Base-by-base conservation (phyloP, 1,140 invertebrate genomes). In the Leptonema lineaticorne region DNA sequence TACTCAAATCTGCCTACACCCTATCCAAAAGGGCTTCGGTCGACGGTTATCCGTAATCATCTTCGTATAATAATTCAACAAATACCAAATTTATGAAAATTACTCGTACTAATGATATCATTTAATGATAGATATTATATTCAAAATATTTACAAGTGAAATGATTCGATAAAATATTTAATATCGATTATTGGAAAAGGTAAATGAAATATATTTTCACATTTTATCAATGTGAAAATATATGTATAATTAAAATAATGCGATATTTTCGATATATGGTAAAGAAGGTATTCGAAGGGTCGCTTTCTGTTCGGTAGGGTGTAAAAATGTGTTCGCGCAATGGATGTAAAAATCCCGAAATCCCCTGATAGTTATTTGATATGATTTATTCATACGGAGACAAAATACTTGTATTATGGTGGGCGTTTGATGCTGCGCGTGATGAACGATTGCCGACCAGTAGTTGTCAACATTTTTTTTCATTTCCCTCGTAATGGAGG, bases 351-450 rank as follows among this genome's bases (percentile, higher is more conserved):
- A 73, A 70, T 70, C 68, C 62, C 68, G 30, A 68, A 70, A 73
- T 70, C 71, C 71, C 71, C 66, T 73, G 71, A 73, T 73, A 73
- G 71, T 73, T 73, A 73, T 73, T 73, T 73, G 68, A 73, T 73
- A 73, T 73, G 71, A 73, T 73, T 73, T 73, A 73, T 73, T 73
- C 71, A 73, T 73, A 70, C 65, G 68, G 60, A 73, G 65, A 73
- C 68, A 73, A 70, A 73, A 73, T 73, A 73, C 68, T 73, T 69
- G 71, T 68, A 72, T 69, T 69, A 72, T 69, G 59, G 58, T 48
- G 28, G 24, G 18, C 63, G 68, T 67, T 67, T 67, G 70, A 67
- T 69, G 68, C 30, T 63, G 60, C 60, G 66, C 60, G 28, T 41
- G 71, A 72, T 33, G 69, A 70, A 66, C 67, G 63, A 69, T 73